These are phyloP conservation scores for Porites rus DNA, from an alignment of 92 coral and sea anemone genomes.

Conservation along the genomic window DNA sequence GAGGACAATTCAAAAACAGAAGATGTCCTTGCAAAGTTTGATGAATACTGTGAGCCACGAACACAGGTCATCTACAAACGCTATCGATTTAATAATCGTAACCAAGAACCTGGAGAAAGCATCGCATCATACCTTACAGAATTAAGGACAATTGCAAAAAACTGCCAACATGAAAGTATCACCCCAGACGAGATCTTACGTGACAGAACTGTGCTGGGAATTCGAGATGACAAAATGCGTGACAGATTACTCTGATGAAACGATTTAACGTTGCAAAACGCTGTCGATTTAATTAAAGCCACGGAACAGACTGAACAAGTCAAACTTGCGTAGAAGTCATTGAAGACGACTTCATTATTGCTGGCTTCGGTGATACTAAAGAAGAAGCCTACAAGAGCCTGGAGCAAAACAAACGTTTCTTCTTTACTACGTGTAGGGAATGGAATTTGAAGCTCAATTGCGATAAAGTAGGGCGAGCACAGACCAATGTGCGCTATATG, in stretches of 20 bases:
- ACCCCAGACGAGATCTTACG: too few species aligned
- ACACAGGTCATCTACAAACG: slow-evolving; percentile 76
- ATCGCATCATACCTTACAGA: slow-evolving; percentile 31
- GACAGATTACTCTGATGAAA: slow-evolving; percentile 61
- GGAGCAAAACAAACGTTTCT: slow-evolving; percentile 38
- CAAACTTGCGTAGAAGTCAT: slow-evolving; percentile 56
- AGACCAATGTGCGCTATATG: slow-evolving; percentile 37
- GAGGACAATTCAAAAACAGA: slow-evolving; percentile 41
- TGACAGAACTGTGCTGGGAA: too few species aligned
- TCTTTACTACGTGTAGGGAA: slow-evolving; percentile 51
- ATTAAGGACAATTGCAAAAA: too few species aligned
- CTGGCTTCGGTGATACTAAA: slow-evolving; percentile 42
- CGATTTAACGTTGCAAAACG: slow-evolving; percentile 62
- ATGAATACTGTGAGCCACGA: slow-evolving; percentile 45
- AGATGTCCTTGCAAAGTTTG: slow-evolving; percentile 40
- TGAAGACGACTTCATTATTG: slow-evolving; percentile 53
- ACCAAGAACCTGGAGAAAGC: slow-evolving; percentile 71
- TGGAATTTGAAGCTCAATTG: slow-evolving; percentile 53
- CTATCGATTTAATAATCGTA: slow-evolving; percentile 66
- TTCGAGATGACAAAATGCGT: slow-evolving; percentile 36
- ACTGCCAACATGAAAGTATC: too few species aligned
- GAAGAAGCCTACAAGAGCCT: slow-evolving; percentile 45
- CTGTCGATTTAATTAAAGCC: slow-evolving; percentile 30
- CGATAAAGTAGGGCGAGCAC: slow-evolving; percentile 41
- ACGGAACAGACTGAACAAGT: slow-evolving; percentile 60